These are phyloP conservation scores for Caenorhabditis panamensis DNA, from an alignment of 2,888 invertebrate genomes.

Conservation along the genomic window DNA sequence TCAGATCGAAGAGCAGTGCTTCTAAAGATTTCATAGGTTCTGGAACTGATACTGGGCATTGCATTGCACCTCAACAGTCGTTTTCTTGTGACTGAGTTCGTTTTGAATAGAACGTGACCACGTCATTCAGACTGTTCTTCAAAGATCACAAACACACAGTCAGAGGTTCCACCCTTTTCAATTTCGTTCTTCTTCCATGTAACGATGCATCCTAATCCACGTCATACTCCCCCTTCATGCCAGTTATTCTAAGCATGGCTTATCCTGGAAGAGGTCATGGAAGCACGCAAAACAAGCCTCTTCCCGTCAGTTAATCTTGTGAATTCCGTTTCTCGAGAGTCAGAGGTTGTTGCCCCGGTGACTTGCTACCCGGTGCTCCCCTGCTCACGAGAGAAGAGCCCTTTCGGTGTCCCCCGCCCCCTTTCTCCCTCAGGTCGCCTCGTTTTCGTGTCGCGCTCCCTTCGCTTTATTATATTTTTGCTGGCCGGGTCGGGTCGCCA, in stretches of 20 bases:
- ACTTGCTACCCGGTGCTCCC: conserved; percentile 11
- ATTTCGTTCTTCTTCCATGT: too few relatives aligned
- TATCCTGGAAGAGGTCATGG: not conserved
- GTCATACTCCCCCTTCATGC: too few relatives aligned
- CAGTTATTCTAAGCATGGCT: not conserved
- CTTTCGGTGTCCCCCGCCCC: conserved; percentile 16
- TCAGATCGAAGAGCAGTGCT: conserved; percentile 17
- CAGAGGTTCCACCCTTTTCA: not conserved
- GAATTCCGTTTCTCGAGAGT: conserved; percentile 12
- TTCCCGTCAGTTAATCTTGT: conserved; percentile 15
- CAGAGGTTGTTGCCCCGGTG: conserved; percentile 24
- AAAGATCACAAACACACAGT: not conserved
- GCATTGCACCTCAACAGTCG: not conserved
- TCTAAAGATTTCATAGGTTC: not conserved
- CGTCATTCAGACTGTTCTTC: conserved; percentile 15
- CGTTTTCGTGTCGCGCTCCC: conserved; percentile 5
- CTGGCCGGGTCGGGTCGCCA: not conserved
- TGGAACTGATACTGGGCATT: not conserved
- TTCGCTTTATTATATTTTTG: conserved; percentile 32
- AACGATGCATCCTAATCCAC: not conserved
- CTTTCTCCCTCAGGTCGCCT: conserved; percentile 17
- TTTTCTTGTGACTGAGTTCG: not conserved
- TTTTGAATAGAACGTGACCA: conserved; percentile 13
- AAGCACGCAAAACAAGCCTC: conserved; percentile 13
- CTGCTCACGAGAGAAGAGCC: not conserved